These are phyloP conservation scores for Dolichotis patagonum DNA, from an alignment of 2,113 vertebrate species.

Conservation along the genomic window DNA sequence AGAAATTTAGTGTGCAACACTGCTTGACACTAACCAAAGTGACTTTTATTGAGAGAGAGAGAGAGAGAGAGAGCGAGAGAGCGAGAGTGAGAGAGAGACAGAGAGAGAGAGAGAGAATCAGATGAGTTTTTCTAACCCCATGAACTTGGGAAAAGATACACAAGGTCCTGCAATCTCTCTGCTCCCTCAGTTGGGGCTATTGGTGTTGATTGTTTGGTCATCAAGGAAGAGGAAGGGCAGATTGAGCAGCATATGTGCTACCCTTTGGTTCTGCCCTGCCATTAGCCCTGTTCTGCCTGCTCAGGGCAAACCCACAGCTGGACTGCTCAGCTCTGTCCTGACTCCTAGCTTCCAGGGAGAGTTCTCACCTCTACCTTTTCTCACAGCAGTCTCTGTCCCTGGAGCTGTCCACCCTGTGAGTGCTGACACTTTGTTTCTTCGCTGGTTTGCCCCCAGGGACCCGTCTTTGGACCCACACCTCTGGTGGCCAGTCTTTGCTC, in stretches of 20 bases:
- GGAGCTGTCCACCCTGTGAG: constrained; percentile 25
- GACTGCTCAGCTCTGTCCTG: neutral
- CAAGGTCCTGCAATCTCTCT: neutral
- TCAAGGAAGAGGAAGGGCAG: neutral
- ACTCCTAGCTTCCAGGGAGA: neutral
- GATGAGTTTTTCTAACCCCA: neutral
- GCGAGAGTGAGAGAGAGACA: no score
- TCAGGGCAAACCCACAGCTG: neutral
- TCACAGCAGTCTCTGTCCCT: neutral
- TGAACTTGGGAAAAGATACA: neutral
- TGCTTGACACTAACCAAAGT: neutral
- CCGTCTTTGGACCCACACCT: neutral
- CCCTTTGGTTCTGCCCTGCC: neutral
- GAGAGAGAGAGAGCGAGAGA: neutral
- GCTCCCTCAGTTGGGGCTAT: neutral
- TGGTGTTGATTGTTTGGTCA: neutral
- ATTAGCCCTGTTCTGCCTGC: neutral
- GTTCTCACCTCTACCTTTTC: neutral
- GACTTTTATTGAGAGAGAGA: neutral
- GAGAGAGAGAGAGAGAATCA: neutral
- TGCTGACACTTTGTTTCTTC: constrained; percentile 37
- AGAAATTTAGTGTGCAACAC: neutral
- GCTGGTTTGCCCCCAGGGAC: neutral
- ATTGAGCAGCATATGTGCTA: neutral
- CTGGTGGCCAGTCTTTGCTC: neutral